A percentile compares a stretch with the other conserved stretches of the same genome.
Conservation (phyloP, 2,888 invertebrate species). For the Lobophora halterata region DNA sequence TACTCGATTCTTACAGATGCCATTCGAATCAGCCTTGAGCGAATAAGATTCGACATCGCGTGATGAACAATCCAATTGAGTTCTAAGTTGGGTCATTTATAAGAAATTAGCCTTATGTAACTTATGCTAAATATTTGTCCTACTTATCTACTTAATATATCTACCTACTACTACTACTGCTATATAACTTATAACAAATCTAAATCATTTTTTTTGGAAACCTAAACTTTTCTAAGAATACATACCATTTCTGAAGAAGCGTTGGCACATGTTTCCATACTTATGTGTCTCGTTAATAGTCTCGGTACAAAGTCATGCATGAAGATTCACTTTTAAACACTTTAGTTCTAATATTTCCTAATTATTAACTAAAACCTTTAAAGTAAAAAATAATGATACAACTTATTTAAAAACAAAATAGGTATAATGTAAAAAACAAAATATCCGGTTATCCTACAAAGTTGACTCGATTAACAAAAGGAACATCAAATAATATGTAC, state of each 20-base stretch:
- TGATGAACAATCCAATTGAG: slow-evolving; percentile 58
- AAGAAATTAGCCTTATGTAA: slow-evolving; percentile 38
- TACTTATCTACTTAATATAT: too few relatives aligned
- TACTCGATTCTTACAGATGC: slow-evolving; percentile 7
- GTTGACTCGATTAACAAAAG: slow-evolving; percentile 3
- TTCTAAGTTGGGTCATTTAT: slow-evolving; percentile 48
- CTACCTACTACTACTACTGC: too few relatives aligned
- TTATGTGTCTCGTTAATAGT: slow-evolving; percentile 40
- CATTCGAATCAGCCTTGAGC: slow-evolving; percentile 18
- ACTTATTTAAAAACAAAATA: not conserved
- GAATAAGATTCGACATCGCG: slow-evolving; percentile 53
- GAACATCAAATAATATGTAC: slow-evolving; percentile 10
- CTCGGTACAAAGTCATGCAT: slow-evolving; percentile 43
- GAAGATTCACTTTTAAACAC: slow-evolving; percentile 39
- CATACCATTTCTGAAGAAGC: slow-evolving; percentile 59
- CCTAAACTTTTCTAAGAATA: slow-evolving; percentile 9
- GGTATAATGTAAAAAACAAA: not conserved
- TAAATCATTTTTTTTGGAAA: too few relatives aligned
- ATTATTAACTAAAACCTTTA: slow-evolving; percentile 7
- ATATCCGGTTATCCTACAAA: not conserved
- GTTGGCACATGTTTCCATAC: slow-evolving; percentile 60
- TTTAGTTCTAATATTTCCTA: slow-evolving; percentile 14
- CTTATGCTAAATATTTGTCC: too few relatives aligned
- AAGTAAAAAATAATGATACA: not conserved
- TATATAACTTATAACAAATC: too few relatives aligned